These are phyloP conservation scores for Leguminivora glycinivorella DNA, from an alignment of 1,140 invertebrate genomes.

Conservation along the genomic window DNA sequence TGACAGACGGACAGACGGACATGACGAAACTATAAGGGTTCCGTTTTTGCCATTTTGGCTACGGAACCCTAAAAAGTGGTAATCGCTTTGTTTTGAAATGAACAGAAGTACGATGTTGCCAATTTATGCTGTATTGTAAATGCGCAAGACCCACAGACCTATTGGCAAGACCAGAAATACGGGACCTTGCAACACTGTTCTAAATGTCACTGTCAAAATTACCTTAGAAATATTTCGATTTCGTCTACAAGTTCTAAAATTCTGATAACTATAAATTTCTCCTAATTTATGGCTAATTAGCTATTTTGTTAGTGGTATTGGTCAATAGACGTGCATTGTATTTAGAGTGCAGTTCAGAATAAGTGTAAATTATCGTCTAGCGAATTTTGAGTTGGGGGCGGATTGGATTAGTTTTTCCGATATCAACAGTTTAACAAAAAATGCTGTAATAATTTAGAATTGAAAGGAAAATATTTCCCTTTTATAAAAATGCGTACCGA, in stretches of 20 bases:
- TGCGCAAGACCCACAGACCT: no score
- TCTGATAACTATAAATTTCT: not conserved
- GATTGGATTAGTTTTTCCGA: not conserved
- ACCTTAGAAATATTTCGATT: not conserved
- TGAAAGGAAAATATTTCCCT: not conserved
- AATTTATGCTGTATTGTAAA: no score
- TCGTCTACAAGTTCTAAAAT: not conserved
- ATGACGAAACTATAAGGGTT: no score
- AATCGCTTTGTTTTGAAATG: no score
- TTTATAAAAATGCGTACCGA: slow-evolving; percentile 33
- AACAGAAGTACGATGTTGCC: no score
- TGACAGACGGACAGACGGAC: no score
- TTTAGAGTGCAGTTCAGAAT: not conserved
- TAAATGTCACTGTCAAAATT: slow-evolving; percentile 1
- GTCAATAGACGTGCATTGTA: not conserved
- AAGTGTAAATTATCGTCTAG: not conserved
- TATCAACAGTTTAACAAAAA: not conserved
- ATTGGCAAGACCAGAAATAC: not conserved
- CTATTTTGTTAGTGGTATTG: not conserved
- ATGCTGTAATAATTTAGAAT: not conserved
- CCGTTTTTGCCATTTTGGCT: no score
- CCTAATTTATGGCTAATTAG: not conserved
- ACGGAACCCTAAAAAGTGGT: no score
- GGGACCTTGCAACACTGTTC: not conserved
- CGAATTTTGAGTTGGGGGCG: not conserved